Base-by-base conservation (phyloP, 2,888 invertebrate species). In the Eudemis profundana region DNA sequence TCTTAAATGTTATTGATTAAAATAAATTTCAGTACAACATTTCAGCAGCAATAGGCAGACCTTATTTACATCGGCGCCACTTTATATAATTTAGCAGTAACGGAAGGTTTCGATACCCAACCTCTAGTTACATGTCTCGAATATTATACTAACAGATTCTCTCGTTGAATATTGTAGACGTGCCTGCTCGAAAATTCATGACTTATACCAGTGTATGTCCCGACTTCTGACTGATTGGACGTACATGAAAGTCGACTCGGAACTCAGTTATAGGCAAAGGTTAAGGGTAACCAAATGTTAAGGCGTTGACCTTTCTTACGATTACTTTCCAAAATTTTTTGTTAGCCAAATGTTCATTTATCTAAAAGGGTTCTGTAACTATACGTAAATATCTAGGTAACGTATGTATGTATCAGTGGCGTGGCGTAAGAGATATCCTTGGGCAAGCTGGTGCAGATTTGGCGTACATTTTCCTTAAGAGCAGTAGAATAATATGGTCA, bases 151-250 rank as follows among this genome's bases (percentile, higher is more conserved):
- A 72, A 76, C 70, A 72, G 68, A 78, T 76, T 74, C n/a, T n/a
- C n/a, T n/a, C 64, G 75, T 72, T 78, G 82, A 85, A 85, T 84
- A 85, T 82, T 81, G 79, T 79, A 82, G 72, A 74, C 68, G 70
- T 70, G 76, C 76, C 79, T 84, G 77, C 82, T 87, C 78, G 81
- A 80, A 85, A 84, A 89, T 90, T 88, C 89, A 90, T 86, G 85
- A 85, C 84, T 78, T 83, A 81, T 76, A 75, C 77, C 77, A 78
- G 76, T 29, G 15, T 4, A 4, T 38, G 53, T 40, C 15, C 15
- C 15, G 78, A 76, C 76, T 79, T 74, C 82, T 83, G 86, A 85
- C 87, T 89, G 89, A 89, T 88, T 88, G 87, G 79, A 81, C 79
- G 69, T 73, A 74, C 77, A 75, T 79, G 72, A 79, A 78, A 77